Base-by-base conservation (phyloP, 2,888 invertebrate species). In the Acleris cristana region DNA sequence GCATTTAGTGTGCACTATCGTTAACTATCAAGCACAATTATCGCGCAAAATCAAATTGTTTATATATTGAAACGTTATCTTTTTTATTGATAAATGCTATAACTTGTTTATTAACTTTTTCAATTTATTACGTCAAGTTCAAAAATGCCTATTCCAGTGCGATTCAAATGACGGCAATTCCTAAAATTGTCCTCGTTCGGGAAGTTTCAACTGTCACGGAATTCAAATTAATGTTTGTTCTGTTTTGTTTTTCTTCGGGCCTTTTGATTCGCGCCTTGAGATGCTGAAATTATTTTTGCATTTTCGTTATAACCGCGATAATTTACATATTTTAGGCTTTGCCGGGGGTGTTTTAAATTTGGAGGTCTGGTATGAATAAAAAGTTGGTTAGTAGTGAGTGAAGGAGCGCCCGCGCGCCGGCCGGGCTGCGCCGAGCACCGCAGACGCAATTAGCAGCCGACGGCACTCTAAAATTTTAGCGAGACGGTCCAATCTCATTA, bases 401-500 rank as follows among this genome's bases (percentile, higher is more conserved):
- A 30, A 51, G 21, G 14, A 16, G 51, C 64, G 65, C 65, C 70
- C 66, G 49, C 72, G 70, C 74, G 76, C 72, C 69, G 63, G 77
- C 73, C 72, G 69, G 26, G 53, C 55, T 44, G 48, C 57, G 44
- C 40, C 72, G 79, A 76, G 77, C 80, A 81, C 81, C 87, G 84
- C 85, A 87, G 88, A 89, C 86, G 85, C 87, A 91, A 91, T 92
- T 92, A 92, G 86, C 84, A 87, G 84, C 82, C 87, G 85, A 84
- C 89, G 86, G 88, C 90, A 89, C 91, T 86, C 86, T 92, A 87
- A 91, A 90, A 92, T 91, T 91, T 91, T 87, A 90, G 89, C 88
- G 84, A 89, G 88, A 89, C 86, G 89, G 86, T 88, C 89, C 90
- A 91, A 92, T 92, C 91, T 92, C 87, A 92, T 92, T 92, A 92